Evolutionary conservation across 2,113 vertebrate species (phyloP).

Genomic region (Psilopogon haemacephalus): DNA sequence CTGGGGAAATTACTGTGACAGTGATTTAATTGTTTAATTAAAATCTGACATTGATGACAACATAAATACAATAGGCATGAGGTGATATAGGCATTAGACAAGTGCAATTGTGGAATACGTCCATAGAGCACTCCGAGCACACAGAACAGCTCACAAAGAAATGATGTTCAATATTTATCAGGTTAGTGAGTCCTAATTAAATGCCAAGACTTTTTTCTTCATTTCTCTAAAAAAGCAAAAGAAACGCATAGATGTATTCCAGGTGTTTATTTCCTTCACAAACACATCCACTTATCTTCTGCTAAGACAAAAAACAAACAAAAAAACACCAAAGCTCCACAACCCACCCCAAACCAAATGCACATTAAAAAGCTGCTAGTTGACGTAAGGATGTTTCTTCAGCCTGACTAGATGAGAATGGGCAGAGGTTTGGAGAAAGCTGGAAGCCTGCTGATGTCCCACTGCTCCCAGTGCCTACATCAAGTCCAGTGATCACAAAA

Average conservation of each 20-base stretch:
- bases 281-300: background rate
- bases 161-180: conserved; percentile 69
- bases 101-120: conserved; percentile 24
- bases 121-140: background rate
- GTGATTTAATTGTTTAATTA: conserved; percentile 70
- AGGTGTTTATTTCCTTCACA: conserved; percentile 48
- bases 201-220: conserved; percentile 64
- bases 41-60: conserved; percentile 63
- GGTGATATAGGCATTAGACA: conserved; percentile 40
- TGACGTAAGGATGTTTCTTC: background rate
- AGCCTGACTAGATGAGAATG: background rate
- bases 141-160: conserved; percentile 41
- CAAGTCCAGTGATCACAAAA: background rate
- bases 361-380: background rate
- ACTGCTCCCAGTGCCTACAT: background rate
- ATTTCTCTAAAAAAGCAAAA: conserved; percentile 48
- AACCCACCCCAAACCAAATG: background rate
- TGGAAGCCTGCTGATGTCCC: background rate
- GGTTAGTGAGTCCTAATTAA: conserved; percentile 66
- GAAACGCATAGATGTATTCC: conserved; percentile 32
- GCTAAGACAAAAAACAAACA: background rate
- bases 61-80: conserved; percentile 50
- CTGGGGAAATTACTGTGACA: conserved; percentile 62
- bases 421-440: background rate
- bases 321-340: background rate